Conservation (phyloP, 2,113 vertebrate species). For the Trinectes maculatus region DNA sequence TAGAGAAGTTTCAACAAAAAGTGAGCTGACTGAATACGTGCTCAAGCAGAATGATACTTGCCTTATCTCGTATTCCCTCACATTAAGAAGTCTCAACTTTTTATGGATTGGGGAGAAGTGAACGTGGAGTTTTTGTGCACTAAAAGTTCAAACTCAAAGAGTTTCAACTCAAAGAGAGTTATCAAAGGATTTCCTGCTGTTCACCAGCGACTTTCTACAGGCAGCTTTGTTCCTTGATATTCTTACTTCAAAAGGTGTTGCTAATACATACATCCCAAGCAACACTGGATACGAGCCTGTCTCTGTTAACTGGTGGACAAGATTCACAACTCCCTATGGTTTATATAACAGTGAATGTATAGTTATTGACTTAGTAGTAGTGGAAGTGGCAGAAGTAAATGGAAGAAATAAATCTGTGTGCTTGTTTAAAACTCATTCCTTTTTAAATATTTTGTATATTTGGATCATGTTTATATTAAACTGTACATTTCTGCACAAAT, state of each 20-base stretch:
- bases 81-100: conserved; percentile 29
- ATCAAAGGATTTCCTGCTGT: conserved; percentile 35
- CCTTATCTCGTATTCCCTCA: conserved; percentile 10
- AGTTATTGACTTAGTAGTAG: not conserved
- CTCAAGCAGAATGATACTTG: not conserved
- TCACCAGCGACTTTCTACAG: conserved; percentile 16
- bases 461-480: not conserved
- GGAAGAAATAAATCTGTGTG: not conserved
- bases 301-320: conserved; percentile 4
- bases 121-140: conserved; percentile 10
- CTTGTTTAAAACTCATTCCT: not conserved
- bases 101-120: conserved; percentile 4
- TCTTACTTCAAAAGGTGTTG: conserved; percentile 21
- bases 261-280: conserved; percentile 2
- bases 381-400: too few relatives aligned
- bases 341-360: not conserved
- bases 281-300: not conserved
- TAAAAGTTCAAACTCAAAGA: conserved; percentile 40
- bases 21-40: not conserved
- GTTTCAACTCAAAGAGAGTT: conserved; percentile 15
- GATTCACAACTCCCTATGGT: not conserved
- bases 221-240: conserved; percentile 28
- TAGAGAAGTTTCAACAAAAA: conserved; percentile 5
- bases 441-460: not conserved
- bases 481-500: not conserved